phyloP scores from a whole-genome alignment of 35 echinoderm and acorn worm genomes.

The Lytechinus variegatus region DNA sequence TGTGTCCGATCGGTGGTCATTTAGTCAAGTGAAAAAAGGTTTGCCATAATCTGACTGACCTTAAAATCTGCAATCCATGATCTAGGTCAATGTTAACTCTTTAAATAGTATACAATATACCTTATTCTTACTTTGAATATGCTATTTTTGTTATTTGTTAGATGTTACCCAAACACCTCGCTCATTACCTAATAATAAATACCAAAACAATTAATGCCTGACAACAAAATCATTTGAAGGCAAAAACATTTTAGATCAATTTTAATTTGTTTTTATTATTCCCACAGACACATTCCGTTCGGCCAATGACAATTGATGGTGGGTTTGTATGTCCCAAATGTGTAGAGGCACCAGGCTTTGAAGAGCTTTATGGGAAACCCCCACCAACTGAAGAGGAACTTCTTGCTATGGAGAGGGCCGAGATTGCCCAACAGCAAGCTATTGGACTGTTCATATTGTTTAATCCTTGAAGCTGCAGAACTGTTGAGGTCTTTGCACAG shows the following conservation, averaged over 20 bases:
- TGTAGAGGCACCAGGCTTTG: background rate
- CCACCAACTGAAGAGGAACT: background rate
- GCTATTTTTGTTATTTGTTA: too few species aligned
- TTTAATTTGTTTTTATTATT: background rate
- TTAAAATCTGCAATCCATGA: too few species aligned
- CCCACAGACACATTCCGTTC: background rate
- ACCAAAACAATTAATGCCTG: background rate
- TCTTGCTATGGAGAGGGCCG: background rate
- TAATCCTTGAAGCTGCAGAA: background rate
- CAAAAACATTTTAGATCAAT: background rate
- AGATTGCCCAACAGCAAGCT: background rate
- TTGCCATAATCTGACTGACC: too few species aligned
- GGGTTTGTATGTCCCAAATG: background rate
- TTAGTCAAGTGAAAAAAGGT: too few species aligned
- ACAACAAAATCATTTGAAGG: background rate
- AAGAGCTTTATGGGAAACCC: constrained; percentile 14
- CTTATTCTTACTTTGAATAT: too few species aligned
- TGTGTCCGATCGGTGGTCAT: too few species aligned
- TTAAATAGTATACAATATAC: too few species aligned
- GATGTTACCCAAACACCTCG: background rate
- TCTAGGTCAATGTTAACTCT: too few species aligned
- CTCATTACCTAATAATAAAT: background rate
- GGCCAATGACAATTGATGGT: background rate
- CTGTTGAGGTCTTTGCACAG: too few species aligned
- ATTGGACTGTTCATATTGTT: background rate